phyloP scores from a whole-genome alignment of 2,797 vertebrate species.

The Peromyscus aztecus region DNA sequence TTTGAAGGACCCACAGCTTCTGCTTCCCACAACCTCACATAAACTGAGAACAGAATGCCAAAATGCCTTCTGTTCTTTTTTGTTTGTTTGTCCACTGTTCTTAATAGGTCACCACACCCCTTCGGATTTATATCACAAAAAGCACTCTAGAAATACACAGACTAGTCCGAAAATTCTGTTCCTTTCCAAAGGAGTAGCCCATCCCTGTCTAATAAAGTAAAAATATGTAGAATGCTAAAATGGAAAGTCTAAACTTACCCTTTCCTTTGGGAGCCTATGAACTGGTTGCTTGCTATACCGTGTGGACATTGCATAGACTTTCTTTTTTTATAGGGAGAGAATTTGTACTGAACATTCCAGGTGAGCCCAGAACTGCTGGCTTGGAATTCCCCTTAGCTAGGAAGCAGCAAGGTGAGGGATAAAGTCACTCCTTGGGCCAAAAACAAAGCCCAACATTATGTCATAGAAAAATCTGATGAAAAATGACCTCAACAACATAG shows the following conservation, averaged over 20 bases:
- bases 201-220: not conserved
- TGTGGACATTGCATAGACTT: not conserved
- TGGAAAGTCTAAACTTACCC: not conserved
- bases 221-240: conserved; percentile 11
- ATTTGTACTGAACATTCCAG: conserved; percentile 26
- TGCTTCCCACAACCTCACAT: not conserved
- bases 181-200: not conserved
- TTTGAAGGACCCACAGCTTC: not conserved
- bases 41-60: not conserved
- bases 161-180: not conserved
- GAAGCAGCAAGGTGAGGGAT: not conserved
- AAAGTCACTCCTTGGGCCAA: not conserved
- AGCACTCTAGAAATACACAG: conserved; percentile 15
- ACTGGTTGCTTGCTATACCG: not conserved
- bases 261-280: not conserved
- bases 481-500: not conserved
- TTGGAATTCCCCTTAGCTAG: not conserved
- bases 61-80: not conserved
- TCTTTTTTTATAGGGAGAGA: not conserved
- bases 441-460: not conserved
- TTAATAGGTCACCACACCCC: not conserved
- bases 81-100: not conserved
- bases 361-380: not conserved
- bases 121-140: not conserved
- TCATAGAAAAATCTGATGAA: not conserved